These are phyloP conservation scores for Phrynocephalus guinanensis DNA, from an alignment of 2,797 vertebrate genomes.

Conservation along the genomic window DNA sequence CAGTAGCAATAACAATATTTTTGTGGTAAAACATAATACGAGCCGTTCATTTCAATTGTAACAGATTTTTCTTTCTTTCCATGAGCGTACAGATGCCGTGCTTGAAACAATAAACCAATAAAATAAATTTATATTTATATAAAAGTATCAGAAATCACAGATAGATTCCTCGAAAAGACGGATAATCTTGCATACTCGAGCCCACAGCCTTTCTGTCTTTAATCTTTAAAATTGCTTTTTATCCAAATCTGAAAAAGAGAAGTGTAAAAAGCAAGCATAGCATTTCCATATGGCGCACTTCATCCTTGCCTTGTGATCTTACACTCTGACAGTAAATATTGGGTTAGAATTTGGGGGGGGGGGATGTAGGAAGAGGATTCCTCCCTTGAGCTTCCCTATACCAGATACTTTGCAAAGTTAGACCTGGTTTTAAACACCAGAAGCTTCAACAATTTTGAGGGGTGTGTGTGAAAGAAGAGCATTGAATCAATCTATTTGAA, in stretches of 20 bases:
- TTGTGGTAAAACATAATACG: constrained; percentile 32
- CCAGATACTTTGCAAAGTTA: constrained; percentile 44
- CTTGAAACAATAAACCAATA: constrained; percentile 26
- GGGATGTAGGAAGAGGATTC: constrained; percentile 5
- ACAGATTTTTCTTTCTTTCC: neutral
- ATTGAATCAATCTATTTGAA: constrained; percentile 13
- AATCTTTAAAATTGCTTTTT: constrained; percentile 11
- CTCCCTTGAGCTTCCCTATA: constrained; percentile 20
- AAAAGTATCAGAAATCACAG: constrained; percentile 18
- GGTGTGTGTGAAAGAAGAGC: neutral
- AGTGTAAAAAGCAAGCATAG: constrained; percentile 6
- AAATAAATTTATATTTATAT: constrained; percentile 18
- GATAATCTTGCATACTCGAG: constrained; percentile 1
- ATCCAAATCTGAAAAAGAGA: constrained; percentile 10
- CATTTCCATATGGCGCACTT: constrained; percentile 31
- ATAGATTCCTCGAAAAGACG: neutral
- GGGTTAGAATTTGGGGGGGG: constrained; percentile 15
- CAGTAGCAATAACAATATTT: constrained; percentile 42
- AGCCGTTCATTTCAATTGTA: constrained; percentile 25
- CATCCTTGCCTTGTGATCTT: constrained; percentile 20
- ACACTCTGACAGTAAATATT: constrained; percentile 20
- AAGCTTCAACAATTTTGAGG: constrained; percentile 21
- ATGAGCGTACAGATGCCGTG: constrained; percentile 9
- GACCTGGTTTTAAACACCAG: constrained; percentile 20
- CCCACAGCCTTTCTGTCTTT: constrained; percentile 10